Conservation (phyloP, 2,888 invertebrate species). For the Spicauda simplicius region DNA sequence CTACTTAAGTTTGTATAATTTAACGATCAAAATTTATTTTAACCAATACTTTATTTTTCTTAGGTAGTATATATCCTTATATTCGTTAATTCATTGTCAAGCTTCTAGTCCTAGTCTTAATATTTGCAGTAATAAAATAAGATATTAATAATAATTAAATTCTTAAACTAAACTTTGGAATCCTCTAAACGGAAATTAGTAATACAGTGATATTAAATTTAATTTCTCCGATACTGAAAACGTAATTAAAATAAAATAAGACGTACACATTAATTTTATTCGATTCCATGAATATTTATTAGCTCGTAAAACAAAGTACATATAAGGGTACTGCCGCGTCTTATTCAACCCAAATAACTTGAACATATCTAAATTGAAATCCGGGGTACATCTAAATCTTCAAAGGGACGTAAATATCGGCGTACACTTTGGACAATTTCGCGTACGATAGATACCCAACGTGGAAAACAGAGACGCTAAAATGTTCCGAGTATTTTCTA, state of each 20-base stretch:
- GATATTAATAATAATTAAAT: no score
- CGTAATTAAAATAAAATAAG: background rate
- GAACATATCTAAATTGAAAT: conserved; percentile 34
- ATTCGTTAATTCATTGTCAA: no score
- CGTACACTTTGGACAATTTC: conserved; percentile 45
- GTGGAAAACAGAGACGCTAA: conserved; percentile 49
- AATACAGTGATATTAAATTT: no score
- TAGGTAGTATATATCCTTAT: no score
- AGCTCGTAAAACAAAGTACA: conserved; percentile 22
- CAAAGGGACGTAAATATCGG: conserved; percentile 41
- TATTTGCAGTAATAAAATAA: no score
- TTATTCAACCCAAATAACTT: conserved; percentile 29
- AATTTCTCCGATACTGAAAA: no score
- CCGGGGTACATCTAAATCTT: conserved; percentile 35
- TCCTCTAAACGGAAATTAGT: no score
- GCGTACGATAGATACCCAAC: conserved; percentile 46
- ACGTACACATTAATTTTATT: conserved; percentile 2
- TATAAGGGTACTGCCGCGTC: conserved; percentile 5
- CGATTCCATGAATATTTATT: conserved; percentile 14
- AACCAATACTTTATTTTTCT: no score
- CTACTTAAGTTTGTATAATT: no score
- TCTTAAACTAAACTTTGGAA: no score
- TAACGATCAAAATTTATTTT: no score
- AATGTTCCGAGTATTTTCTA: conserved; percentile 51
- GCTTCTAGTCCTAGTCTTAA: no score